phyloP scores from a whole-genome alignment of 1,140 invertebrate species.

The Pseudomyrmex dendroicus region DNA sequence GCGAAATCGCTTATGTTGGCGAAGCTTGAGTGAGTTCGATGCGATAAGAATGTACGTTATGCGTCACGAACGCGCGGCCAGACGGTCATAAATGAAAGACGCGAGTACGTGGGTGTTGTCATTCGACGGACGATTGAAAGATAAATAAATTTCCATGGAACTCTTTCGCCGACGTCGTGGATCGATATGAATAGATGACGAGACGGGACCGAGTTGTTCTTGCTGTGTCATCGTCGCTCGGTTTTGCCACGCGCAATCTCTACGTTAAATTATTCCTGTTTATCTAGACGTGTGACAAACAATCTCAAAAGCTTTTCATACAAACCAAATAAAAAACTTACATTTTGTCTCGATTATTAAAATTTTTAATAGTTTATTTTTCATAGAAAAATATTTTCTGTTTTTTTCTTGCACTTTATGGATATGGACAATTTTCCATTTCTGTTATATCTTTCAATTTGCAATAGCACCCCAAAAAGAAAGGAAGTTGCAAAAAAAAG shows the following conservation, averaged over 20 bases:
- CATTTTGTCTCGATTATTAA: no score
- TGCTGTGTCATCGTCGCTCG: slow-evolving; percentile 34
- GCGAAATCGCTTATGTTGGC: not conserved
- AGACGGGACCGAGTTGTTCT: slow-evolving; percentile 47
- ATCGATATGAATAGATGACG: slow-evolving; percentile 55
- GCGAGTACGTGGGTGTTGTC: slow-evolving; percentile 54
- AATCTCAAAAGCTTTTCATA: slow-evolving; percentile 25
- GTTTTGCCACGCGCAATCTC: slow-evolving; percentile 6
- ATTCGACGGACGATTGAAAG: slow-evolving; percentile 32
- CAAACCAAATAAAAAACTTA: not conserved
- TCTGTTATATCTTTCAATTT: slow-evolving; percentile 14
- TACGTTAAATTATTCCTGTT: slow-evolving; percentile 37
- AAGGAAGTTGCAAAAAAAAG: not conserved
- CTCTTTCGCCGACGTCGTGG: slow-evolving; percentile 20
- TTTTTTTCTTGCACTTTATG: not conserved
- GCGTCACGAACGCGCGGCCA: not conserved
- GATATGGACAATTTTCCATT: slow-evolving; percentile 17
- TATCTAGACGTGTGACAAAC: slow-evolving; percentile 17
- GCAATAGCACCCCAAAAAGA: not conserved
- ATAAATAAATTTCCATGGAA: slow-evolving; percentile 58
- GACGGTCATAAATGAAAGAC: slow-evolving; percentile 34
- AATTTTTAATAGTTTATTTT: not conserved
- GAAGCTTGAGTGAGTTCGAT: not conserved
- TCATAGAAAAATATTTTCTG: no score
- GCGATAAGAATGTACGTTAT: slow-evolving; percentile 5